A percentile compares a stretch with the other conserved stretches of the same genome.
These are phyloP conservation scores for Bombycilla garrulus DNA, from an alignment of 2,113 vertebrate species.

Conservation along the genomic window DNA sequence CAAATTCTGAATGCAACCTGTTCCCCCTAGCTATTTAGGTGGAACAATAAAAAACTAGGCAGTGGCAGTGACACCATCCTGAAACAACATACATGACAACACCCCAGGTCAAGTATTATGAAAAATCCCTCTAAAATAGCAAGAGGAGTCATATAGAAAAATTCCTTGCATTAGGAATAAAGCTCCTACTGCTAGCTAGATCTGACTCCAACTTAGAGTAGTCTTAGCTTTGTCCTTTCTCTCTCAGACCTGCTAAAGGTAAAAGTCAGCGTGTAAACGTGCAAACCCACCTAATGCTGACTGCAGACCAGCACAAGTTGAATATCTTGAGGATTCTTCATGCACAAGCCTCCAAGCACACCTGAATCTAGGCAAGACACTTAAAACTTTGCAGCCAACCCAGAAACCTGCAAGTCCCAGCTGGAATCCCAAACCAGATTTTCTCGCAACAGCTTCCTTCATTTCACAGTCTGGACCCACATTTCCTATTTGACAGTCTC, in stretches of 20 bases:
- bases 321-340: not conserved
- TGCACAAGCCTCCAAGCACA: not conserved
- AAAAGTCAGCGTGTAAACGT: not conserved
- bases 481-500: not conserved
- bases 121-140: not conserved
- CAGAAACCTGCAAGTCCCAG: not conserved
- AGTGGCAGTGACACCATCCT: not conserved
- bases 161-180: not conserved
- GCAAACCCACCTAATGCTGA: not conserved
- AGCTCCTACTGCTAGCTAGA: not conserved
- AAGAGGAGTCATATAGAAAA: not conserved
- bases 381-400: not conserved
- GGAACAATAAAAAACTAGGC: not conserved
- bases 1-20: not conserved
- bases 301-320: not conserved
- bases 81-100: rapidly evolving
- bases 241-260: not conserved
- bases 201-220: not conserved
- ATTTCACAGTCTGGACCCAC: not conserved
- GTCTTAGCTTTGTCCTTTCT: not conserved
- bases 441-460: not conserved
- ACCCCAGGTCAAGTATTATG: not conserved
- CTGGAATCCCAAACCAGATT: not conserved
- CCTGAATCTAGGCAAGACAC: not conserved
- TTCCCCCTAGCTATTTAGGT: not conserved